Percentiles rank a stretch among this genome's conserved stretches.
Conservation (phyloP, 2,888 invertebrate genomes). For the Campoletis raptor region DNA sequence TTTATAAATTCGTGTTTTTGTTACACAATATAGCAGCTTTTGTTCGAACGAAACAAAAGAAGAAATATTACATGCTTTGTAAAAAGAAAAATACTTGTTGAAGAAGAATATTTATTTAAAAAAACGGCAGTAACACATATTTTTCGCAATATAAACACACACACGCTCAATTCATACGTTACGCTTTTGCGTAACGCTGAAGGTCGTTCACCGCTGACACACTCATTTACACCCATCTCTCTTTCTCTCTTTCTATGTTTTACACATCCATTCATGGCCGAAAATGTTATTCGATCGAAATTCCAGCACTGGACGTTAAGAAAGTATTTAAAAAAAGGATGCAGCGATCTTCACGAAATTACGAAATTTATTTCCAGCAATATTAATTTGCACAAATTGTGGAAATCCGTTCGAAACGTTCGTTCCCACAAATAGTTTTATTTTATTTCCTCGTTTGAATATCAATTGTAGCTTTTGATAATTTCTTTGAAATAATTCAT, state of each 20-base stretch:
- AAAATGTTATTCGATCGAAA: neutral
- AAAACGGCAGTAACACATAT: neutral
- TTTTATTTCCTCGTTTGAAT: neutral
- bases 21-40: neutral
- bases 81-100: neutral
- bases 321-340: neutral
- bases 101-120: neutral
- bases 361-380: neutral
- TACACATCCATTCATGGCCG: neutral
- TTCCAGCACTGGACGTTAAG: neutral
- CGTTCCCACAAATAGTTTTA: neutral
- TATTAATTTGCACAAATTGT: neutral
- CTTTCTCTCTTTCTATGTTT: neutral
- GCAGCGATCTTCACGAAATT: neutral
- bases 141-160: neutral
- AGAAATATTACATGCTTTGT: neutral
- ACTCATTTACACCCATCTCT: neutral
- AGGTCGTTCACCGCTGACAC: slow-evolving; percentile 30
- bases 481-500: neutral
- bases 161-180: slow-evolving; percentile 7
- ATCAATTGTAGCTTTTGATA: neutral
- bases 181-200: slow-evolving; percentile 1
- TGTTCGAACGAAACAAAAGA: neutral
- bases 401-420: neutral
- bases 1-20: neutral